Evolutionary conservation across 2,113 vertebrate genomes (phyloP).

Genomic region (Bambusicola thoracicus): DNA sequence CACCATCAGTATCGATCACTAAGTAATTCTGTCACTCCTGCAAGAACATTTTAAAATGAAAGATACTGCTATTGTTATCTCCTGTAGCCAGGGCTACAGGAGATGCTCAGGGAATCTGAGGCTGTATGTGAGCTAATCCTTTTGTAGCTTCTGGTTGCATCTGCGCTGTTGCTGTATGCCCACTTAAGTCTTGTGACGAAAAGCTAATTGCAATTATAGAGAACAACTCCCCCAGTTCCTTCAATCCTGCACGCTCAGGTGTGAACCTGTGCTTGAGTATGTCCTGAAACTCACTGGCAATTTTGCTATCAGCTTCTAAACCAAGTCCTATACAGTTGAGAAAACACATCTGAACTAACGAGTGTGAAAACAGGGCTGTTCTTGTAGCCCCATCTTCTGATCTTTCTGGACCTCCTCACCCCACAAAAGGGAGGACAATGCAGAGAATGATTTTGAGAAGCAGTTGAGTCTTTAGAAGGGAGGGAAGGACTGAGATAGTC

Average conservation of each 20-base stretch:
- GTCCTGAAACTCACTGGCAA: neutral
- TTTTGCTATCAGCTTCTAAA: neutral
- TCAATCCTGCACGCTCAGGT: neutral
- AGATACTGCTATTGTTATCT: neutral
- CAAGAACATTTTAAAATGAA: constrained; percentile 15
- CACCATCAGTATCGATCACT: neutral
- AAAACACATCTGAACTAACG: neutral
- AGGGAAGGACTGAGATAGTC: neutral
- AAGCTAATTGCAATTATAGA: neutral
- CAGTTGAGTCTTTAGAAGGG: neutral
- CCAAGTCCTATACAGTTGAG: neutral
- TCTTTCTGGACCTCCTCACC: neutral
- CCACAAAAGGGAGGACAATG: neutral
- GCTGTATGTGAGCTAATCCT: neutral
- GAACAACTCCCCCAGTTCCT: neutral
- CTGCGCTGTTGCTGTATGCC: neutral
- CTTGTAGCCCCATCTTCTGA: neutral
- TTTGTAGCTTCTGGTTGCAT: neutral
- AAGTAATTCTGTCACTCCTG: neutral
- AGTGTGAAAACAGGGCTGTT: neutral
- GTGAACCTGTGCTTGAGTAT: neutral
- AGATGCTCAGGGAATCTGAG: neutral
- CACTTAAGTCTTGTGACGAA: neutral
- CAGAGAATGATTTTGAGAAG: neutral
- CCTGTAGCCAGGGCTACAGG: neutral